Evolutionary conservation across 2,797 vertebrate genomes (phyloP), one percentile per base, ranked within the genome.

Genomic region (Xyrichtys novacula): DNA sequence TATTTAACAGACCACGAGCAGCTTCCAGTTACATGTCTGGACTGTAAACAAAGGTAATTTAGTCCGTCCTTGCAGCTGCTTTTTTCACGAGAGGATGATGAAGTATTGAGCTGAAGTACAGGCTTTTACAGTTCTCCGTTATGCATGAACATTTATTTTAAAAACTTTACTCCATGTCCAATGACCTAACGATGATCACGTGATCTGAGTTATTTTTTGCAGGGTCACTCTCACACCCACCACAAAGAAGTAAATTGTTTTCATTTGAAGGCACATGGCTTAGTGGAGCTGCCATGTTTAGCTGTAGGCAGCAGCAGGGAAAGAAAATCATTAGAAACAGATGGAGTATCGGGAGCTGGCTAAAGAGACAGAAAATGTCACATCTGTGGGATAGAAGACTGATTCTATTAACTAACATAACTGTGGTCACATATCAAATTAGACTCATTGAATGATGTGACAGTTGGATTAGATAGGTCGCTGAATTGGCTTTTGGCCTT

Each of bases 351-450:
- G 7, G 9, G 64, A 76, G 36, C 43, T 57, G 65, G 29, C 48
- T 55, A 6, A 23, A 46, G 29, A 82, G 53, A 75, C 62, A 76
- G 49, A 80, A 46, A 80, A 62, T 65, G 61, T 75, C 80, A 84
- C 73, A 85, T 83, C 76, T 79, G 78, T 65, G 60, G 47, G 70
- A 83, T 69, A 34, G 22, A 25, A 74, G 57, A 65, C 76, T 69
- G 73, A 85, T 85, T 85, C 66, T 67, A 74, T 83, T 73, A 83
- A 75, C 74, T 71, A 83, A 71, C 73, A 84, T 81, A 77, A 84
- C 84, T 81, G 72, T 78, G 77, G 78, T 80, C 61, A 76, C 59
- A 76, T 77, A 67, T 88, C 76, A 83, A 75, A 86, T 84, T 72
- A 81, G 64, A 58, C 74, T 50, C 59, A 74, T 20, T 71, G 58